These are phyloP conservation scores for Cynopterus sphinx DNA, from an alignment of 2,797 vertebrate genomes.

Conservation along the genomic window DNA sequence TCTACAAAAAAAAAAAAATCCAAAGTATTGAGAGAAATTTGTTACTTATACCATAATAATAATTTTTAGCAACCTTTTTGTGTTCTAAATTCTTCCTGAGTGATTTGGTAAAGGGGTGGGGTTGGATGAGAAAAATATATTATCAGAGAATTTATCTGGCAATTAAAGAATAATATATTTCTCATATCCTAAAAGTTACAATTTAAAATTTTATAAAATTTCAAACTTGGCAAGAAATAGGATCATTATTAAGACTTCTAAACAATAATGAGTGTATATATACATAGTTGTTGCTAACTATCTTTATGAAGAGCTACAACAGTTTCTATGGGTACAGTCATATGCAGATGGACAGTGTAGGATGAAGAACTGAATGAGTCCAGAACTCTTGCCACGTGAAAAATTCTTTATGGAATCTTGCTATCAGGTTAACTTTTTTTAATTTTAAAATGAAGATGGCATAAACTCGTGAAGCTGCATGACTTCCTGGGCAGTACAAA, in stretches of 20 bases:
- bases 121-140: not conserved
- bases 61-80: not conserved
- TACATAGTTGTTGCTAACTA: not conserved
- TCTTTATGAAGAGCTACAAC: not conserved
- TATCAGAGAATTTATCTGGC: not conserved
- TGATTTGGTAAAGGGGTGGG: not conserved
- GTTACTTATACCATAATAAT: not conserved
- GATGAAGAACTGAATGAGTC: not conserved
- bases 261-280: not conserved
- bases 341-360: not conserved
- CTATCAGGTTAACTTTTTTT: not conserved
- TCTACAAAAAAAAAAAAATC: slow-evolving; percentile 83
- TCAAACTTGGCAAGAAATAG: not conserved
- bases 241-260: not conserved
- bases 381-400: not conserved
- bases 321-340: not conserved
- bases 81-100: not conserved
- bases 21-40: slow-evolving; percentile 5
- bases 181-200: not conserved
- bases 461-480: not conserved
- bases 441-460: not conserved
- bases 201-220: not conserved
- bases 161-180: not conserved
- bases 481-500: not conserved
- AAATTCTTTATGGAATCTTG: not conserved